Evolutionary conservation across 2,113 vertebrate genomes (phyloP), one percentile per base, ranked within the genome.

Genomic region (Aptenodytes patagonicus): DNA sequence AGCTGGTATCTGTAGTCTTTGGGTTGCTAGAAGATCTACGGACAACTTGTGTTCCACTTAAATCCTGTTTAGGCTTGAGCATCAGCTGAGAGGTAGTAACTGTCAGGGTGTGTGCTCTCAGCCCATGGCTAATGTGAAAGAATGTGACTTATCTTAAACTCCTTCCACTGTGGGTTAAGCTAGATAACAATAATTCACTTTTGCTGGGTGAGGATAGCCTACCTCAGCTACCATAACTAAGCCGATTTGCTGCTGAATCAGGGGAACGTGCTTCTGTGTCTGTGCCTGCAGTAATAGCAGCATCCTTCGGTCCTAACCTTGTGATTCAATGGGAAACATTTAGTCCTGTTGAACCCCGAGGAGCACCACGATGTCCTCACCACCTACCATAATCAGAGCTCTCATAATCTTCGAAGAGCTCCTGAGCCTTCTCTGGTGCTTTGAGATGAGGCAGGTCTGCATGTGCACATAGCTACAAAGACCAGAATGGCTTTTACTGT

Each of bases 201-300:
- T 71, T 83, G 0, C 57, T 93, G 81, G 57, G 49, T 76, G 78
- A 95, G 40, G 82, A 38, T 28, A 82, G 25, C 65, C 72, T 87
- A 69, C 73, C 77, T 95, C 84, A 83, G 47, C 91, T 70, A 66
- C 86, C 89, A 58, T 61, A 90, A n/a, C 93, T 81, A 89, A 94
- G 29, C 72, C 0, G 0, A 89, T 91, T 83, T 96, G 49, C 78
- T 3, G 11, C 87, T 83, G 75, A 91, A 69, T 75, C 81, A 85
- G 65, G 79, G 31, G 49, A 96, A 95, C 10, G 28, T 93, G 81
- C 62, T 76, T 85, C 91, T 87, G 64, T 78, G 75, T n/a, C 90
- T 32, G 20, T 22, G 60, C 25, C 89, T 87, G 70, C 80, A 85
- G 73, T 18, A 82, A 28, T 17, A 95, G 32, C 65, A 96, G 28